Base-by-base conservation (phyloP, 2,113 vertebrate genomes). In the Fregata magnificens region DNA sequence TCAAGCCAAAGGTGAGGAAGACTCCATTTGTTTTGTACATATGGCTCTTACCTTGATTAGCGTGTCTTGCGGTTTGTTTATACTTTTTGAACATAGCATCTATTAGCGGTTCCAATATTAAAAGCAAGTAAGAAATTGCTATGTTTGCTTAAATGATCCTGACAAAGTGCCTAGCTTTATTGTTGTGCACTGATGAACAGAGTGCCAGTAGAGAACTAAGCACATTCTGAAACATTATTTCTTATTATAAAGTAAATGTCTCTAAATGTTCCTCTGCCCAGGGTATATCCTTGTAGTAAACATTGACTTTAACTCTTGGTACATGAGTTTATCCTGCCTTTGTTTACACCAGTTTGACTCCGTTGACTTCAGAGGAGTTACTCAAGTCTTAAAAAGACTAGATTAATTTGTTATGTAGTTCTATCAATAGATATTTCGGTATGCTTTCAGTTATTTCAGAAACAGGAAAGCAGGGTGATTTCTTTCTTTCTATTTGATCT, bases 21-120 rank as follows among this genome's bases (percentile, higher is more conserved):
- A 95, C 84, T 97, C 93, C 88, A 96, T 98, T 98, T 98, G 96
- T 97, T 98, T 97, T 92, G 95, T 93, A 94, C 96, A 98, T 97
- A 97, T 95, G 96, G 84, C 82, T 97, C 61, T 93, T 97, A 97
- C 95, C 91, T 96, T 97, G 96, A 97, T 97, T 96, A 95, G 70
- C 38, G 36, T 94, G 88, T 96, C 97, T 92, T 88, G 44, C 76
- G 66, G 21, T 92, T 95, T 96, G 66, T 92, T 97, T 96, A 84
- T 94, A 90, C 32, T 78, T 97, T 96, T 86, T 94, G 95, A 97
- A 80, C 42, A 29, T n/a, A 88, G 7, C 53, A 47, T 66, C 72
- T 82, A 79, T 94, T 95, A 82, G 47, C 11, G 44, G 32, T 56
- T 82, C 81, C 88, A 73, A 92, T 82, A 67, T 95, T 89, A 87